Evolutionary conservation across 2,888 invertebrate species (phyloP).

Genomic region (Campoletis raptor): DNA sequence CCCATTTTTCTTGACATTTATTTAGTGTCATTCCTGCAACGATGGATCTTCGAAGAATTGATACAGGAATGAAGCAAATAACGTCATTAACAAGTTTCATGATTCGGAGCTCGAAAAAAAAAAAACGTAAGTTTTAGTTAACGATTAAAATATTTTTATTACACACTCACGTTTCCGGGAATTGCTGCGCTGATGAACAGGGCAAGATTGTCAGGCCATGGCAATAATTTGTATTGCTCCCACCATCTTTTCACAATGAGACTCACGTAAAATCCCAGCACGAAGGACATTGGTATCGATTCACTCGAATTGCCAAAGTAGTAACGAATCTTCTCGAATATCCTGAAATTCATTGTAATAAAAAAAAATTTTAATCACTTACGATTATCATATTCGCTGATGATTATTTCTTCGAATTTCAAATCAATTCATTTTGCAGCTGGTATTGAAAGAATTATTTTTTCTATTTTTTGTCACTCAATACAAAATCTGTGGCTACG

Average conservation of each 20-base stretch:
- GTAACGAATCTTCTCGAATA: constrained; percentile 93
- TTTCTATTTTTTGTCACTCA: constrained; percentile 9
- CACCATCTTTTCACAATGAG: constrained; percentile 97
- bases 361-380: constrained; percentile 9
- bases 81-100: background rate
- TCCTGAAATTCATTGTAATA: constrained; percentile 87
- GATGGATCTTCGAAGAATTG: background rate
- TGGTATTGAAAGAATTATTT: constrained; percentile 28
- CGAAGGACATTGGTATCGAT: constrained; percentile 97
- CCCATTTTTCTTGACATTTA: background rate
- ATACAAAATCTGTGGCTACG: constrained; percentile 1
- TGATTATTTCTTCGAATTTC: constrained; percentile 40
- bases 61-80: background rate
- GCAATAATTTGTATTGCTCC: constrained; percentile 96
- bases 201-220: constrained; percentile 97
- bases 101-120: background rate
- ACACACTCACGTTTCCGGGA: constrained; percentile 93
- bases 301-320: constrained; percentile 96
- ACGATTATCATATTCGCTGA: too few species aligned
- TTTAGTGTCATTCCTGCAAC: background rate
- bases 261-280: constrained; percentile 97
- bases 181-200: constrained; percentile 96
- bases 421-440: background rate
- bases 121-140: background rate
- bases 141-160: constrained; percentile 33